These are phyloP conservation scores for Darevskia mixta DNA, from an alignment of 2,797 vertebrate genomes.

Conservation along the genomic window DNA sequence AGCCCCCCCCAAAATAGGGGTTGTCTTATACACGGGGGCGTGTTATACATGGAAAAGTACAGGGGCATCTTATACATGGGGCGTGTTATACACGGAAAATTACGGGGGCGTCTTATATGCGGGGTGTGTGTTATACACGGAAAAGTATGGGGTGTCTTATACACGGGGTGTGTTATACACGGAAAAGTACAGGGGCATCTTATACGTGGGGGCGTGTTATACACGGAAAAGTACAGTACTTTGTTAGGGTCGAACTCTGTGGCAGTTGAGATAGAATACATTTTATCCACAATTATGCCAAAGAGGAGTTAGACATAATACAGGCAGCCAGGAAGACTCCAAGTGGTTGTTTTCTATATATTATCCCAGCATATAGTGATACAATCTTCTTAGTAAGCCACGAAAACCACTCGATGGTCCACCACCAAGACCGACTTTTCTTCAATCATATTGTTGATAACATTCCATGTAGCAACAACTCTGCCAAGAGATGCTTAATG, in stretches of 20 bases:
- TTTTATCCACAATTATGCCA: neutral
- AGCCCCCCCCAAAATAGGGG: no score
- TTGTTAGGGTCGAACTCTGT: neutral
- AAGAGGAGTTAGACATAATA: neutral
- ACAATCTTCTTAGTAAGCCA: slow-evolving; percentile 42
- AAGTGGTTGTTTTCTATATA: neutral
- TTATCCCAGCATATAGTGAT: neutral
- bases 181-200: no score
- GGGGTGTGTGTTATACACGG: no score
- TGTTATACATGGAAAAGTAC: no score
- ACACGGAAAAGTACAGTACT: neutral
- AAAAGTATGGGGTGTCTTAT: no score
- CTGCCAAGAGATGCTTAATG: slow-evolving; percentile 60
- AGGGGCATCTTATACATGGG: no score
- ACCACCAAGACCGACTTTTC: slow-evolving; percentile 45
- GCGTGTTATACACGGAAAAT: no score
- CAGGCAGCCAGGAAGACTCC: neutral
- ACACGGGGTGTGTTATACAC: no score
- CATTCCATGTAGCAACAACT: slow-evolving; percentile 56
- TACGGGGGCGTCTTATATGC: no score
- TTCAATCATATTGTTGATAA: slow-evolving; percentile 58
- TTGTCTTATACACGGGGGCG: no score
- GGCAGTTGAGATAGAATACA: neutral
- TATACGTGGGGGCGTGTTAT: no score
- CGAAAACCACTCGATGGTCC: slow-evolving; percentile 35